Evolutionary conservation across 2,797 vertebrate species (phyloP), one percentile per base, ranked within the genome.

Genomic region (Ctenopoma multispine): DNA sequence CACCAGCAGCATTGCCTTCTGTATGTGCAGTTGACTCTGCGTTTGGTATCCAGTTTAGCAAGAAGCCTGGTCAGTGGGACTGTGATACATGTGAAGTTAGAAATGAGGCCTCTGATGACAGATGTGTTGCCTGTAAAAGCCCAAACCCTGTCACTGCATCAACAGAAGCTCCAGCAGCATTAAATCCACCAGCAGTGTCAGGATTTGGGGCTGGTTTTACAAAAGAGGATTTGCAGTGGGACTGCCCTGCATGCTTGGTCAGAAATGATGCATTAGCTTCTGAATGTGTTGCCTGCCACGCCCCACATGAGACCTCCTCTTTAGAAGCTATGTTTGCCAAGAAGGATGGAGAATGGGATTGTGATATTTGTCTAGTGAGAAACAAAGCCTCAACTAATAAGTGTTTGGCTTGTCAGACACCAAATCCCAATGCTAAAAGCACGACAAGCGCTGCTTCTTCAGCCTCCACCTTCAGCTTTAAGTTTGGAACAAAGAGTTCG

Each of bases 321-420:
- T 90, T 96, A 84, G 87, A 77, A 36, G 72, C 88, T 38, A 89
- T 84, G 68, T 94, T 96, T 89, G 71, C 85, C 43, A 97, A 93
- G 85, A 97, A 96, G 20, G 93, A 90, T 60, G 95, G 95, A 29
- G 92, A 97, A 4, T 99, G 97, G 98, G 95, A 98, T 80, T 99
- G 97, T 84, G 90, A 66, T 49, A 17, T 12, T 29, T 99, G 98
- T 84, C 38, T 94, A 7, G 90, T 96, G 71, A 95, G 84, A 84
- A 99, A 99, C 67, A 62, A 93, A 38, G 67, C 80, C 51, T 85
- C 88, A 58, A 85, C 80, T 41, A 93, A 71, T 83, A 92, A 89
- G 1, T 99, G 97, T 87, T 53, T 93, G 2, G 84, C 95, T 0
- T 99, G 97, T 90, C 58, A 88, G 65, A n/a, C 87, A 2, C 90